Percentiles rank a stretch among this genome's conserved stretches.
These are phyloP conservation scores for Diplodus sargus DNA, from an alignment of 2,797 vertebrate species.

Conservation along the genomic window DNA sequence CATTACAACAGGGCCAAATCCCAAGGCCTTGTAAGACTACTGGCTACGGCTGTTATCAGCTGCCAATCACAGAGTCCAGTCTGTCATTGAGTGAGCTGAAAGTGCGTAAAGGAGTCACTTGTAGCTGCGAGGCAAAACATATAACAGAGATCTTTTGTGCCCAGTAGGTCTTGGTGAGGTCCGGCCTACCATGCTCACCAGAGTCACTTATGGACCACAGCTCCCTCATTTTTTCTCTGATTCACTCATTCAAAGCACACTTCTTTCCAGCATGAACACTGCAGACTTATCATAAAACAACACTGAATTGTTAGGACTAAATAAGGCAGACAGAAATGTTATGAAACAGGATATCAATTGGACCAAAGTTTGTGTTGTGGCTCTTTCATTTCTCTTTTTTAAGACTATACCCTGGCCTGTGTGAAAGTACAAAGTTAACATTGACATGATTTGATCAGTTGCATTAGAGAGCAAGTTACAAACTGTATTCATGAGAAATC, in stretches of 20 bases:
- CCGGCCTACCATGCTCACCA: neutral
- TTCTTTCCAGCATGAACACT: neutral
- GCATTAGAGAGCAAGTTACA: no score
- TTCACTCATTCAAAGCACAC: no score
- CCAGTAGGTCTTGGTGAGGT: neutral
- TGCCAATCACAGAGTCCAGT: conserved; percentile 38
- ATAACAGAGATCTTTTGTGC: neutral
- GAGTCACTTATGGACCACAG: neutral
- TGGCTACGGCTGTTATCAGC: conserved; percentile 43
- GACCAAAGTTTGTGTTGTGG: neutral
- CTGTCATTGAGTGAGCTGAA: conserved; percentile 28
- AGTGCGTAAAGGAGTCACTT: conserved; percentile 16
- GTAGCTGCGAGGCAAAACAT: conserved; percentile 21
- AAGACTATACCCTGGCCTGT: neutral
- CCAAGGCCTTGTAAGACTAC: conserved; percentile 25
- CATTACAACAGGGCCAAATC: conserved; percentile 19
- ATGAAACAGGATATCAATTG: neutral
- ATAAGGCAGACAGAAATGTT: neutral
- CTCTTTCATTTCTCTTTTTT: neutral
- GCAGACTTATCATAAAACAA: neutral
- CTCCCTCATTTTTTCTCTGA: neutral
- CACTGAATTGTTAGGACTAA: neutral
- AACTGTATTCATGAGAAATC: neutral
- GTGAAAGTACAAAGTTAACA: neutral
- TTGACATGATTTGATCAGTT: no score